A percentile compares a stretch with the other conserved stretches of the same genome.
Conservation (phyloP, 2,888 invertebrate species). For the Euplagia quadripunctaria region DNA sequence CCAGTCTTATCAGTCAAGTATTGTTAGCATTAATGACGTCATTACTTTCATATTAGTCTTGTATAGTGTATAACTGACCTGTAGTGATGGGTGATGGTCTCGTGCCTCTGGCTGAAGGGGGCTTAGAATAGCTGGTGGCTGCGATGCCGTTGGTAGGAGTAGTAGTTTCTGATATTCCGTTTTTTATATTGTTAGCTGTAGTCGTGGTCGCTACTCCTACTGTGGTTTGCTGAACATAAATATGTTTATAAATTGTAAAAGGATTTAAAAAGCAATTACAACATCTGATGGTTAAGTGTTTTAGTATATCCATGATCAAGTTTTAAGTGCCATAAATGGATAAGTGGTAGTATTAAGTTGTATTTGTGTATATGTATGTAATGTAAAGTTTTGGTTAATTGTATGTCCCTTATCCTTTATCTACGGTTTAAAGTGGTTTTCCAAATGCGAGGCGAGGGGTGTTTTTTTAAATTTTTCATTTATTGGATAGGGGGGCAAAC, state of each 20-base stretch:
- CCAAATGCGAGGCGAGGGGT: no score
- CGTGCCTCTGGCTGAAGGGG: constrained; percentile 67
- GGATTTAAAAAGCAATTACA: no score
- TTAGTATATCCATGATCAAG: no score
- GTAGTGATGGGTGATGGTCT: constrained; percentile 68
- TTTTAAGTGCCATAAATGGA: no score
- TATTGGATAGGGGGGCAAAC: no score
- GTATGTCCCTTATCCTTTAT: no score
- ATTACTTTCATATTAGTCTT: not conserved
- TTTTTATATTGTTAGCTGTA: constrained; percentile 60
- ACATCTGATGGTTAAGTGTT: no score
- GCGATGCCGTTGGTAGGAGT: constrained; percentile 66
- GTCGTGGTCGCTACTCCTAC: constrained; percentile 58
- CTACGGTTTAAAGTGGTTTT: no score
- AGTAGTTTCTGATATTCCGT: constrained; percentile 66
- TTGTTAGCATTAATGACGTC: not conserved
- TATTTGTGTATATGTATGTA: no score
- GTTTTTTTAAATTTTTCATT: no score
- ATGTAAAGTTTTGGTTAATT: no score
- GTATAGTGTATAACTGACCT: constrained; percentile 61
- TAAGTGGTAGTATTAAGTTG: no score
- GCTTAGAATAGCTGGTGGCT: constrained; percentile 64
- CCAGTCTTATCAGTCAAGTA: not conserved
- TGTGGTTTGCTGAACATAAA: constrained; percentile 56
- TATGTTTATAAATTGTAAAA: not conserved